Conservation (phyloP, 2,888 invertebrate genomes). For the Cerceris ruficornis region DNA sequence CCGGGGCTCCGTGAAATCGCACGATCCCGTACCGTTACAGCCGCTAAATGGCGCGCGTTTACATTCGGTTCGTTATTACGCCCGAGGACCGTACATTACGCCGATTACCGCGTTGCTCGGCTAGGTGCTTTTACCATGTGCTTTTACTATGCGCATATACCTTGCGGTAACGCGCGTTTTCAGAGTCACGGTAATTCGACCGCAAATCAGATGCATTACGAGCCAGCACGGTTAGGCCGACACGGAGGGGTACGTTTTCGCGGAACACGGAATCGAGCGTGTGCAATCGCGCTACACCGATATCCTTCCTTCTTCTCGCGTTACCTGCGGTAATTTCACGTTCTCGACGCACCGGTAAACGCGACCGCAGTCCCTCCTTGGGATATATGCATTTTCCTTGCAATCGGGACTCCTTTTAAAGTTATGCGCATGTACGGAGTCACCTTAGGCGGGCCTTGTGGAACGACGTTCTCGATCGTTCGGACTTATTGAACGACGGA, state of each 20-base stretch:
- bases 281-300: not conserved
- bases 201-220: conserved; percentile 47
- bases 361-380: conserved; percentile 47
- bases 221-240: not conserved
- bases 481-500: too few relatives aligned
- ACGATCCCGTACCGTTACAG: conserved; percentile 39
- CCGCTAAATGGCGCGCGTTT: conserved; percentile 16
- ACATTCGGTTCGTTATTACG: conserved; percentile 39
- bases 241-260: conserved; percentile 5
- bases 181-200: conserved; percentile 42
- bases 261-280: conserved; percentile 11
- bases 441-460: too few relatives aligned
- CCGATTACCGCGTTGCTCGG: conserved; percentile 30
- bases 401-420: not conserved
- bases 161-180: conserved; percentile 42
- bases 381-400: conserved; percentile 21
- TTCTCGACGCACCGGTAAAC: conserved; percentile 39
- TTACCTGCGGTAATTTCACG: conserved; percentile 53
- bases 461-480: too few relatives aligned
- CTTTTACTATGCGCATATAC: conserved; percentile 32
- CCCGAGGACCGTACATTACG: conserved; percentile 22
- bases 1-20: conserved; percentile 5
- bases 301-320: conserved; percentile 24
- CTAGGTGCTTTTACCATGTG: conserved; percentile 2
- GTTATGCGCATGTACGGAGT: too few relatives aligned